Evolutionary conservation across 2,888 invertebrate species (phyloP).

Genomic region (Elgonia sp.): DNA sequence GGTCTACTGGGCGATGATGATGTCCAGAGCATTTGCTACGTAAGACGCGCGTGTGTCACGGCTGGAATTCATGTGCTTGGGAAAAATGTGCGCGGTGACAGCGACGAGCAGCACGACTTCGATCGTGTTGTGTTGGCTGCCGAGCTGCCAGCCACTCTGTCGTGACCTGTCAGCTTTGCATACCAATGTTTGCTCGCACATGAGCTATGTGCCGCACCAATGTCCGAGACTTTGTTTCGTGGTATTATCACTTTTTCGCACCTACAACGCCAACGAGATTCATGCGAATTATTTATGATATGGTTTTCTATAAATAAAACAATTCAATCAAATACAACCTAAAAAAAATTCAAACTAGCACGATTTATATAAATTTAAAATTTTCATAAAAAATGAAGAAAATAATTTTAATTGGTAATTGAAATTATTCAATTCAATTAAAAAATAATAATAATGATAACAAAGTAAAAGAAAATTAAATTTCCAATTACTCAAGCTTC

Average conservation of each 20-base stretch:
- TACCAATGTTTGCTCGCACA: slow-evolving; percentile 79
- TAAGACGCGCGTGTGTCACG: slow-evolving; percentile 62
- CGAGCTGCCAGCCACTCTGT: slow-evolving; percentile 77
- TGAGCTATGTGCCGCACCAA: slow-evolving; percentile 74
- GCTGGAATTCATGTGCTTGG: slow-evolving; percentile 57
- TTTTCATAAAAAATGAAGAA: too few relatives aligned
- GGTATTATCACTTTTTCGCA: slow-evolving; percentile 46
- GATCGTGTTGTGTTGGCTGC: slow-evolving; percentile 74
- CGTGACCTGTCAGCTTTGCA: slow-evolving; percentile 83
- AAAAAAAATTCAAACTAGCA: neutral
- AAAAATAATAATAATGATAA: neutral
- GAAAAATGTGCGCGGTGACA: slow-evolving; percentile 66
- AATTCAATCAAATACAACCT: too few relatives aligned
- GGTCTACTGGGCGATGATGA: slow-evolving; percentile 51
- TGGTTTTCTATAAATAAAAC: neutral
- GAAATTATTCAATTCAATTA: too few relatives aligned
- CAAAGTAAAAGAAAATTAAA: slow-evolving; percentile 38
- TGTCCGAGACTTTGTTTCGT: slow-evolving; percentile 71
- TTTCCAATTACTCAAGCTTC: slow-evolving; percentile 68
- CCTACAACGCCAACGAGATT: neutral
- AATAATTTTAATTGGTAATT: too few relatives aligned
- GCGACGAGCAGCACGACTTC: slow-evolving; percentile 74
- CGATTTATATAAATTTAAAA: too few relatives aligned
- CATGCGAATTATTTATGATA: slow-evolving; percentile 23
- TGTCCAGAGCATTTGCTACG: slow-evolving; percentile 32